Evolutionary conservation across 2,888 invertebrate genomes (phyloP).

Genomic region (Norana najaformis): DNA sequence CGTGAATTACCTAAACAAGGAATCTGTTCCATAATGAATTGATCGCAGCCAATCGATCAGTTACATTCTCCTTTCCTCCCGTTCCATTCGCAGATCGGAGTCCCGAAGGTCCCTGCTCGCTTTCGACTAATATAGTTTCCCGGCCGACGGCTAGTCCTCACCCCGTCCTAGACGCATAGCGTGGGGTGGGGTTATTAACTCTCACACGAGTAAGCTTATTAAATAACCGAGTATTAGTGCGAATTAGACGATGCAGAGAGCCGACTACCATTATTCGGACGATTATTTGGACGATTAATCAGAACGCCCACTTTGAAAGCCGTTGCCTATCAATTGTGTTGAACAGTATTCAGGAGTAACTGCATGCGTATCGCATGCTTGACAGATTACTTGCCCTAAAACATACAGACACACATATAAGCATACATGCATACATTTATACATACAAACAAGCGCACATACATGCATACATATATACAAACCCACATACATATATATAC

Average conservation of each 20-base stretch:
- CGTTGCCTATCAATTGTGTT: not conserved
- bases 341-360: not conserved
- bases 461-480: too few species aligned
- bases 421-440: not conserved
- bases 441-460: too few species aligned
- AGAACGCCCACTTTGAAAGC: not conserved
- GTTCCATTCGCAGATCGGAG: not conserved
- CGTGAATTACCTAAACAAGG: not conserved
- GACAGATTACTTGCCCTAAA: too few species aligned
- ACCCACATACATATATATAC: too few species aligned
- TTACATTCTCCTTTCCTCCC: not conserved
- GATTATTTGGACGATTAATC: slow-evolving; percentile 7
- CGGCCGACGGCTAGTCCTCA: too few species aligned
- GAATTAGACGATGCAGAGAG: not conserved
- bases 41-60: not conserved
- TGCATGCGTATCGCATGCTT: not conserved
- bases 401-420: not conserved
- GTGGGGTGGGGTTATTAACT: not conserved
- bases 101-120: not conserved
- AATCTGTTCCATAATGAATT: not conserved
- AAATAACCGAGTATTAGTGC: not conserved
- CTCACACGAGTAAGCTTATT: not conserved
- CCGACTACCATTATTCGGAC: not conserved
- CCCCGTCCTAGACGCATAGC: too few species aligned
- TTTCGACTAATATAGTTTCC: not conserved